Base-by-base conservation (phyloP, 2,797 vertebrate genomes). In the Gambelia wislizenii region DNA sequence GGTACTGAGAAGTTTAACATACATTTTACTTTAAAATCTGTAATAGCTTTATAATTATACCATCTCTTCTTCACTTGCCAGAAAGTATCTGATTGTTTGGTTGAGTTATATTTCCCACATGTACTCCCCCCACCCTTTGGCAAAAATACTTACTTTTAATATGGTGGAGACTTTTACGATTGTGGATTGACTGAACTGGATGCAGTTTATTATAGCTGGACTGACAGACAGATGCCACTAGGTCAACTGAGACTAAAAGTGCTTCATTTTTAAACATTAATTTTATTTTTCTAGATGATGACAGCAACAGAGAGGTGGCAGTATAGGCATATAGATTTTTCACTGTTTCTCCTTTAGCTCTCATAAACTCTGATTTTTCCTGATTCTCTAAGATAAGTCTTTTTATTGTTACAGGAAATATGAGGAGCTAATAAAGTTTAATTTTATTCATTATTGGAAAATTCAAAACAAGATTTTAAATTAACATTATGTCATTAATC, bases 41-140 rank as follows among this genome's bases (percentile, higher is more conserved):
- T 86, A 86, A 74, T 70, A 49, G 74, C 89, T 94, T 91, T 93
- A 79, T 54, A 75, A 77, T 95, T 94, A 86, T 94, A 85, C 80
- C 81, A 47, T 89, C 49, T 82, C 87, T 67, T 83, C 78, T 86
- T 42, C 44, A 49, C 33, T 93, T 92, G 79, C 91, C 81, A 87
- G 88, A 88, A 90, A 84, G 67, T 90, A 59, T 92, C 69, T 90
- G 54, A 74, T 89, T 92, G 86, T 90, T 83, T 5, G 33, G 18
- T 20, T 59, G 56, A 22, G 20, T 67, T 89, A 83, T 84, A 83
- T 92, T 87, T 89, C 72, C 78, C 0, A 0, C 81, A 74, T 33
- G 49, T 30, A 42, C 85, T 89, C 76, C 64, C 88, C n/a, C 36
- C 74, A 81, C 54, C 87, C 20, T 82, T 49, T 74, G 87, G 75